Base-by-base conservation (phyloP, 2,888 invertebrate species). In the Eupithecia subfuscata region DNA sequence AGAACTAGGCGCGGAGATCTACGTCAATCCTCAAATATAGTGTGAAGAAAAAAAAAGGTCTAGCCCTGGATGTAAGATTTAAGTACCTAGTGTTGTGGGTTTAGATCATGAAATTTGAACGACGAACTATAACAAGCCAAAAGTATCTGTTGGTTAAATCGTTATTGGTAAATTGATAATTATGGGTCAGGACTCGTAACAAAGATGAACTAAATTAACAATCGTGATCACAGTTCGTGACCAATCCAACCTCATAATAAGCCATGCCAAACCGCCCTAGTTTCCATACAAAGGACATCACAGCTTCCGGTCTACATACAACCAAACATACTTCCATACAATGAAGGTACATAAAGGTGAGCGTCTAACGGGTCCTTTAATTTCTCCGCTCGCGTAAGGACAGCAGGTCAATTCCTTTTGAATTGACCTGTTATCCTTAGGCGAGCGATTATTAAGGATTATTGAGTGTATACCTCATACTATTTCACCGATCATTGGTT, bases 351-450 rank as follows among this genome's bases (percentile, higher is more conserved):
- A 1, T 64, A 64, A 64, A 34, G 64, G 30, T 63, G 30, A 63
- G 60, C 25, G 45, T 18, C 79, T 81, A 75, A 79, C 80, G 81
- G 78, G 25, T 78, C 75, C 79, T 77, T 80, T 82, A 82, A 83
- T 81, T 83, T 25, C 25, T 60, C 4, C 11, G 56, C 22, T 56
- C 22, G 56, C 22, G n/a, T 52, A 52, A 11, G 56, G 52, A 52
- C n/a, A 56, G 4, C 52, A 56, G 22, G 11, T 56, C n/a, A 56
- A 56, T 56, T 52, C n/a, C n/a, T n/a, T n/a, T n/a, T n/a, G n/a
- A n/a, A n/a, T n/a, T n/a, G n/a, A n/a, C n/a, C n/a, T n/a, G n/a
- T n/a, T n/a, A n/a, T n/a, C n/a, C n/a, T n/a, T n/a, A n/a, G n/a
- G n/a, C n/a, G n/a, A n/a, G n/a, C n/a, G n/a, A n/a, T n/a, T n/a